These are phyloP conservation scores for Apocrypta bakeri DNA, from an alignment of 1,140 invertebrate genomes.

Conservation along the genomic window DNA sequence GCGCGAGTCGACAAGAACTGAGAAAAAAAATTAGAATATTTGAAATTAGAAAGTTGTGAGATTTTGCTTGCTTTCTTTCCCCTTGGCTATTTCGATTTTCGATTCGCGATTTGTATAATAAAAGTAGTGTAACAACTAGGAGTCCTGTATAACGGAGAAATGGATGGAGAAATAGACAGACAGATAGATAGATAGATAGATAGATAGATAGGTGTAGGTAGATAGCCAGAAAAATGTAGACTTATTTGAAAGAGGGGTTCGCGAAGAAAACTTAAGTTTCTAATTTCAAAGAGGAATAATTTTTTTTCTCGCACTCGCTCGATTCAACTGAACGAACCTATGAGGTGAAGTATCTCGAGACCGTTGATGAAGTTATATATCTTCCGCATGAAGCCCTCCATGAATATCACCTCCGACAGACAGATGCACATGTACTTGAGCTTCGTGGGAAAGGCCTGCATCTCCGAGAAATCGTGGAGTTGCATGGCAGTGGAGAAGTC, in stretches of 20 bases:
- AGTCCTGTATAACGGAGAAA: no score
- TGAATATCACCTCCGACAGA: constrained; percentile 99
- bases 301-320: constrained; percentile 16
- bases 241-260: background rate
- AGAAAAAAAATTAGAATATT: constrained; percentile 38
- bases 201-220: background rate
- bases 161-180: no score
- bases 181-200: no score
- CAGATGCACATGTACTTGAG: constrained; percentile 97
- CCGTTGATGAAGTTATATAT: constrained; percentile 99
- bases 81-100: no score
- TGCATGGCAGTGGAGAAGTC: constrained; percentile 99
- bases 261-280: constrained; percentile 10
- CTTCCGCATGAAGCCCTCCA: constrained; percentile 99
- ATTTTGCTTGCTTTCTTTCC: background rate
- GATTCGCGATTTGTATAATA: background rate
- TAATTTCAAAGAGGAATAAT: constrained; percentile 35
- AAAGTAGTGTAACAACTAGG: no score
- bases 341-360: constrained; percentile 97
- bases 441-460: constrained; percentile 99
- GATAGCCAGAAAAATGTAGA: no score
- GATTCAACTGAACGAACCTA: constrained; percentile 80
- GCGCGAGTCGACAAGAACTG: background rate
- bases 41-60: background rate
- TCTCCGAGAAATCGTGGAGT: constrained; percentile 98